Evolutionary conservation across 2,797 vertebrate species (phyloP).

Genomic region (Parotocinclus haroldoi): DNA sequence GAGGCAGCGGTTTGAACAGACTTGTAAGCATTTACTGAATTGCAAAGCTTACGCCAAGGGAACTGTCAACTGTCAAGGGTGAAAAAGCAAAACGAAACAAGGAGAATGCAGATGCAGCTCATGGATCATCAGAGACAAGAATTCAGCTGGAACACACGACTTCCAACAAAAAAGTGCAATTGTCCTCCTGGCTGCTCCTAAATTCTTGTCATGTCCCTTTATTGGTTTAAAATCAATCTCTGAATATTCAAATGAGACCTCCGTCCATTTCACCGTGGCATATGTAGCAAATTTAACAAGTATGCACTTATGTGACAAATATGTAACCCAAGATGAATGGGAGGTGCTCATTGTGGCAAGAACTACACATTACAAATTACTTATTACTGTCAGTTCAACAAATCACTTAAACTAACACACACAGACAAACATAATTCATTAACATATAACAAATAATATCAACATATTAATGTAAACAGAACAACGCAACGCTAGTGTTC

Average conservation of each 20-base stretch:
- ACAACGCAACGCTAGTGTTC: background rate
- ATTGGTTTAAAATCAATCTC: conserved; percentile 22
- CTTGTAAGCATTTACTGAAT: conserved; percentile 13
- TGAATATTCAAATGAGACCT: conserved; percentile 22
- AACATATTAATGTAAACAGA: too few species aligned
- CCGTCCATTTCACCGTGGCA: conserved; percentile 16
- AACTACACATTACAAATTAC: too few species aligned
- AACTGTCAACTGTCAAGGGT: conserved; percentile 13
- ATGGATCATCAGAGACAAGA: background rate
- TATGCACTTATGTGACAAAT: too few species aligned
- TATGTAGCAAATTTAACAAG: conserved; percentile 44
- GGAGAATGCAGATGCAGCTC: background rate
- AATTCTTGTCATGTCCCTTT: conserved; percentile 1
- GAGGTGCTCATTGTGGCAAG: too few species aligned
- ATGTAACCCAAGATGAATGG: too few species aligned
- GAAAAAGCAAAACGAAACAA: background rate
- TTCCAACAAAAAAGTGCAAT: background rate
- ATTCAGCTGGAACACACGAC: background rate
- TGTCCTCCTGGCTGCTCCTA: background rate
- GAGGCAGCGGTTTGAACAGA: conserved; percentile 16
- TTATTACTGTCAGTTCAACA: too few species aligned
- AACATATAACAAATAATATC: too few species aligned
- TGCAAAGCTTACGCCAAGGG: conserved; percentile 1
- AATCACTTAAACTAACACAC: background rate
- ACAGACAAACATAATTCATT: background rate